Evolutionary conservation across 2,113 vertebrate species (phyloP), one percentile per base, ranked within the genome.

Genomic region (Zosterops borbonicus): DNA sequence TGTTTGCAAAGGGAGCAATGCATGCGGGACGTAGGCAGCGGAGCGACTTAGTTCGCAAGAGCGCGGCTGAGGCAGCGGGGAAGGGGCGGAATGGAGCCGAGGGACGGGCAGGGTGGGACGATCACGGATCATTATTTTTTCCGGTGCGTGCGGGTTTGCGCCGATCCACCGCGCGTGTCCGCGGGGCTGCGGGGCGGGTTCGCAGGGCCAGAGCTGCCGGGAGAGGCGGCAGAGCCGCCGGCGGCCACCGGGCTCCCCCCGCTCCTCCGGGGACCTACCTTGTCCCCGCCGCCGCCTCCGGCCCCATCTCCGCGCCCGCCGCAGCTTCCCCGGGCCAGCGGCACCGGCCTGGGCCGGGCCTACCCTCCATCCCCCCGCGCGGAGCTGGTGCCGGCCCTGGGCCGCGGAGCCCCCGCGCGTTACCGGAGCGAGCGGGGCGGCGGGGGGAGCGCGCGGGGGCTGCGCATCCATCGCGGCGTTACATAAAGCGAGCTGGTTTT

Each of bases 91-190:
- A 92, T 96, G 97, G 94, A 95, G 74, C 87, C 74, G 97, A 93
- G 97, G 97, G 96, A 95, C 95, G 95, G 95, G 77, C 92, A 92
- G 95, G 95, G 94, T 92, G 95, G 94, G 92, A 91, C 73, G 76
- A 87, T 75, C 68, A 76, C 10, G 60, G 58, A 71, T 63, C 68
- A 59, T 88, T 58, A 59, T 83, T 73, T 80, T 90, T 77, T 73
- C 89, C 80, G 55, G 84, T 41, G 84, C 87, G 85, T 77, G 59
- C 59, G 83, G 95, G 87, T 83, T 92, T 55, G 80, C 83, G 67
- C 75, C 41, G 80, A 90, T 96, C 89, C 65, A 52, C 95, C 93
- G 96, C 95, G 94, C 73, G 95, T 83, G 91, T 79, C 50, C 39
- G 49, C 17, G 46, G 93, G 96, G 85, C 84, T 35, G 49, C 17